Evolutionary conservation across 2,888 invertebrate species (phyloP).

Genomic region (Ectropis crepuscularia): DNA sequence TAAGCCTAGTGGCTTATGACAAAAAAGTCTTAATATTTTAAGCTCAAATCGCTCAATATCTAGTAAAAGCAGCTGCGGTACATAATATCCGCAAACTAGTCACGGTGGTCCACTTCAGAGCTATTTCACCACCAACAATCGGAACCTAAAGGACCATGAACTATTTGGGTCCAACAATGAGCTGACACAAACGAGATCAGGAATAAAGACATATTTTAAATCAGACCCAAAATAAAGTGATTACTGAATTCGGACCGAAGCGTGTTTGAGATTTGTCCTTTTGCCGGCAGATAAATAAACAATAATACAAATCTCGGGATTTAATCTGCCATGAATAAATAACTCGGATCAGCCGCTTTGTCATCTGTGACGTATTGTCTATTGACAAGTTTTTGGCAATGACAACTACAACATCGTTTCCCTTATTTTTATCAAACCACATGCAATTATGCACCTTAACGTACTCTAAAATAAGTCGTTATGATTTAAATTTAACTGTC

Average conservation of each 20-base stretch:
- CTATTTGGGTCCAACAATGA: conserved; percentile 69
- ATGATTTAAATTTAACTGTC: not conserved
- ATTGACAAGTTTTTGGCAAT: conserved; percentile 70
- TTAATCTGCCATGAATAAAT: conserved; percentile 83
- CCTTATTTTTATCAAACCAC: not conserved
- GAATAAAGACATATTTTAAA: conserved; percentile 45
- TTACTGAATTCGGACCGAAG: conserved; percentile 54
- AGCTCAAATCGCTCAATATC: conserved; percentile 21
- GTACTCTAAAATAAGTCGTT: not conserved
- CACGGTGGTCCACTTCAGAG: conserved; percentile 43
- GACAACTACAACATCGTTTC: conserved; percentile 28
- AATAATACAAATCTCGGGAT: conserved; percentile 53
- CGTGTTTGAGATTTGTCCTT: conserved; percentile 69
- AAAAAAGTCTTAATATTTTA: too few species aligned
- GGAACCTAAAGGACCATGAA: conserved; percentile 61
- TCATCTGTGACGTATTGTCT: conserved; percentile 75
- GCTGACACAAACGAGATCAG: conserved; percentile 71
- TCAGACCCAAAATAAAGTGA: conserved; percentile 68
- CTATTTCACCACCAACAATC: conserved; percentile 42
- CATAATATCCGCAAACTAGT: conserved; percentile 32
- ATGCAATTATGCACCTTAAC: conserved; percentile 24
- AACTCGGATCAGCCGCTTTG: conserved; percentile 73
- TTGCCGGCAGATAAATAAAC: conserved; percentile 67
- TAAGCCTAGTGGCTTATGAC: too few species aligned
- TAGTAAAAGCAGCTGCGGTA: conserved; percentile 32